Evolutionary conservation across 2,113 vertebrate genomes (phyloP).

Genomic region (Hystrix brachyura): DNA sequence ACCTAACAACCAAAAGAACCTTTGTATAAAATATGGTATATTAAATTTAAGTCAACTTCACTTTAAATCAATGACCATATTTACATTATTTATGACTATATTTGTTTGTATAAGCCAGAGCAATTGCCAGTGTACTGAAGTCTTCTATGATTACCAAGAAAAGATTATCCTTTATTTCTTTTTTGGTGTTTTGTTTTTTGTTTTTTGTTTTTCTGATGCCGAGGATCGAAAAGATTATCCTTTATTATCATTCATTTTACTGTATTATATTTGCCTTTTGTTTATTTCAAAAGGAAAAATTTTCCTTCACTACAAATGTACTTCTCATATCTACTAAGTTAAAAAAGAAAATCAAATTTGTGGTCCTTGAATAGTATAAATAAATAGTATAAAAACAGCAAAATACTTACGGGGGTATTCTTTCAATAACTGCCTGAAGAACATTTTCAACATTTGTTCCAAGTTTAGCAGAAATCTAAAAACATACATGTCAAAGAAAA

Average conservation of each 20-base stretch:
- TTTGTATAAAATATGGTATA: slow-evolving; percentile 17
- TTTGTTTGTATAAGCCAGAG: slow-evolving; percentile 30
- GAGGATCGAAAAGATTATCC: not conserved
- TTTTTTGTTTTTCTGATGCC: too few relatives aligned
- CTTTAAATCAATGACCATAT: slow-evolving; percentile 30
- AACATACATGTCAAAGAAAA: slow-evolving; percentile 36
- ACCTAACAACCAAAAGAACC: not conserved
- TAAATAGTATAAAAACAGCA: slow-evolving; percentile 3
- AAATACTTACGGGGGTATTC: slow-evolving; percentile 95
- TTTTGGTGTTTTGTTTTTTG: too few relatives aligned
- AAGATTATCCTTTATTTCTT: not conserved
- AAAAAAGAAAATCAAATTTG: not conserved
- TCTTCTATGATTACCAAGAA: not conserved
- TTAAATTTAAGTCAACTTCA: not conserved
- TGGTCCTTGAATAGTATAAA: not conserved
- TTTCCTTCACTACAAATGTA: not conserved
- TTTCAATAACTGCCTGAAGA: slow-evolving; percentile 93
- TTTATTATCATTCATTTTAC: not conserved
- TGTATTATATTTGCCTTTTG: not conserved
- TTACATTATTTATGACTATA: slow-evolving; percentile 20
- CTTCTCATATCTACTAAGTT: not conserved
- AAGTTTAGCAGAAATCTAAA: slow-evolving; percentile 97
- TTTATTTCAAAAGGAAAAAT: slow-evolving; percentile 43
- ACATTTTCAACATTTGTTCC: slow-evolving; percentile 95
- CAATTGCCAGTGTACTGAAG: slow-evolving; percentile 1